Evolutionary conservation across 2,888 invertebrate genomes (phyloP), one percentile per base, ranked within the genome.

Genomic region (Xanthorhoe designata): DNA sequence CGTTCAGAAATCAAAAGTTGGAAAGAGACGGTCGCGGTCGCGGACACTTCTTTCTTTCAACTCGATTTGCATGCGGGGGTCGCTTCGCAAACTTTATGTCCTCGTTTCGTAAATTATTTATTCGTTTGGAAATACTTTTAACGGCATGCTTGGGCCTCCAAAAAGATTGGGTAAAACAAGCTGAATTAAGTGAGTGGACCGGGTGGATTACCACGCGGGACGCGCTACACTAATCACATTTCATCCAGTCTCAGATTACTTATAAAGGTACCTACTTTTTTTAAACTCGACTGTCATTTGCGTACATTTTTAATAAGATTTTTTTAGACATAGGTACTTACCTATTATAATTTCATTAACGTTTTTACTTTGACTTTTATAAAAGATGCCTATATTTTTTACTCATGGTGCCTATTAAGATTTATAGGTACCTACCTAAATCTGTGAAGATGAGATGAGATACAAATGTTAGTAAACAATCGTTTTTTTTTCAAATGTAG

Each of bases 81-180:
- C 89, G 89, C 87, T 86, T 83, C 82, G 86, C 90, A 92, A 93
- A 93, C 89, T 93, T 93, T 92, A 91, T 91, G 92, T 92, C 91
- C 92, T 92, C 91, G 88, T 89, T 91, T 87, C 88, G 89, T 93
- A 91, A 92, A 92, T 92, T 90, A 93, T 93, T 92, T 91, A 93
- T 91, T 84, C 90, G 85, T 92, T 92, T 88, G 88, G 85, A 91
- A 92, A 92, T 92, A 91, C 89, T 92, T 92, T 93, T 92, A 90
- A 89, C 90, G 88, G 87, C 79, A 83, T 83, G 85, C 83, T 85
- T 84, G 86, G 84, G 77, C 82, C 81, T 80, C 81, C 79, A 84
- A 85, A 88, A 91, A 91, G 90, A 91, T 92, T 92, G 88, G 83
- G 84, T 85, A 82, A 83, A 89, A 87, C 81, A 85, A 85, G 82